Conservation (phyloP, 2,113 vertebrate genomes). For the Zootoca vivipara region DNA sequence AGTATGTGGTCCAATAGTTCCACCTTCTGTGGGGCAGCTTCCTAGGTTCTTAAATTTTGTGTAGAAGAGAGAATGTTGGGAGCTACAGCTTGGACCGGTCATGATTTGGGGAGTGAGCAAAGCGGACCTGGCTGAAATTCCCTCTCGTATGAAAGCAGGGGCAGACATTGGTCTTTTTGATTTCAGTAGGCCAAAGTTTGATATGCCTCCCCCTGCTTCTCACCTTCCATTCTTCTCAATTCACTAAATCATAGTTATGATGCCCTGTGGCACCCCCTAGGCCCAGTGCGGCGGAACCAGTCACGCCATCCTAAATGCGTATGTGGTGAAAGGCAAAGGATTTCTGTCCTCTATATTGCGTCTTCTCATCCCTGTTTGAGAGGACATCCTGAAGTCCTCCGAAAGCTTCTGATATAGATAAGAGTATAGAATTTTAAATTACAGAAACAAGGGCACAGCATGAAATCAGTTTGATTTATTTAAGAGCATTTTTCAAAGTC, state of each 20-base stretch:
- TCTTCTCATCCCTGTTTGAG: neutral
- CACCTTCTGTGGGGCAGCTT: neutral
- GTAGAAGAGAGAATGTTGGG: neutral
- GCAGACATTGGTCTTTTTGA: no score
- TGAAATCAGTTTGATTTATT: neutral
- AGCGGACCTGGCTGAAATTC: neutral
- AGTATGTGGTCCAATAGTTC: no score
- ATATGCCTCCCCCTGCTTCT: no score
- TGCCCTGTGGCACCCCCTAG: no score
- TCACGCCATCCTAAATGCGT: no score
- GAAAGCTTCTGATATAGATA: neutral
- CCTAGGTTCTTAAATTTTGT: neutral
- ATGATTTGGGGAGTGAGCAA: neutral
- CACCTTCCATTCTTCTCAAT: no score
- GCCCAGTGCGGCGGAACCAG: no score
- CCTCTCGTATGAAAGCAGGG: neutral
- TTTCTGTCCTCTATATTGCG: neutral
- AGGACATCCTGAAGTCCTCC: neutral
- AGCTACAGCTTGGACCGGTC: neutral
- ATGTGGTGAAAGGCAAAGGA: neutral
- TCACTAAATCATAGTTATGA: no score
- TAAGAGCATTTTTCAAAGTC: neutral
- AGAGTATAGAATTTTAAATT: constrained; percentile 18
- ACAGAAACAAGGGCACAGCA: constrained; percentile 15
- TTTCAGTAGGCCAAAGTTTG: no score